Conservation (phyloP, 2,797 vertebrate genomes). For the Naso thynnoides region DNA sequence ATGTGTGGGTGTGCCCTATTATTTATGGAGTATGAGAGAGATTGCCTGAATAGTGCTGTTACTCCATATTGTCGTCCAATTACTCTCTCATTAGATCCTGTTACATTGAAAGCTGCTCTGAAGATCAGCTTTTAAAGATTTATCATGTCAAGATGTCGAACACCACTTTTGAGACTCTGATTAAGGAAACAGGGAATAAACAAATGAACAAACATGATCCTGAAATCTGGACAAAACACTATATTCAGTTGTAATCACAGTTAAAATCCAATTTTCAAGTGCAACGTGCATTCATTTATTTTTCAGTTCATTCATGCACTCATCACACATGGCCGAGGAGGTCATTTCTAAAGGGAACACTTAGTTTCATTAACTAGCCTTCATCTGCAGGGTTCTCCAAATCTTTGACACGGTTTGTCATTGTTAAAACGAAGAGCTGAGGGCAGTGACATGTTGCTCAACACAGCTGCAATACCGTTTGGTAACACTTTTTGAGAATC, state of each 20-base stretch:
- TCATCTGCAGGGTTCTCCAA: constrained; percentile 48
- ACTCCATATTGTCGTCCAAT: constrained; percentile 71
- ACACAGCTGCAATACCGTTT: constrained; percentile 27
- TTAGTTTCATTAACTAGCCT: constrained; percentile 30
- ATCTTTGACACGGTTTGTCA: constrained; percentile 41
- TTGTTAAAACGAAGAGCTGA: constrained; percentile 37
- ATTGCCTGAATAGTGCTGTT: constrained; percentile 70
- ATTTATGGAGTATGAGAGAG: constrained; percentile 68
- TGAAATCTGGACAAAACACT: neutral
- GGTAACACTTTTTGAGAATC: constrained; percentile 34
- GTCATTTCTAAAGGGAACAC: constrained; percentile 21
- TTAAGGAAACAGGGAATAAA: constrained; percentile 15
- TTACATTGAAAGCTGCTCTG: constrained; percentile 44
- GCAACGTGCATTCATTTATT: constrained; percentile 3
- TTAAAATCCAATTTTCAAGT: neutral
- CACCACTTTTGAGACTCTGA: constrained; percentile 35
- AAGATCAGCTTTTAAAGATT: constrained; percentile 37
- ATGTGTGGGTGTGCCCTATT: constrained; percentile 67
- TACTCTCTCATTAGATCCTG: constrained; percentile 70
- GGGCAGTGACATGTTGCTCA: constrained; percentile 31
- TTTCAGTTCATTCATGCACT: constrained; percentile 23
- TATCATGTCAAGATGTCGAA: constrained; percentile 32
- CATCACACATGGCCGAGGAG: constrained; percentile 17
- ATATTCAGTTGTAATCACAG: constrained; percentile 8
- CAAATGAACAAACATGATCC: neutral